Conservation (phyloP, 92 coral and sea anemone species). For the Parazoanthus darwini region DNA sequence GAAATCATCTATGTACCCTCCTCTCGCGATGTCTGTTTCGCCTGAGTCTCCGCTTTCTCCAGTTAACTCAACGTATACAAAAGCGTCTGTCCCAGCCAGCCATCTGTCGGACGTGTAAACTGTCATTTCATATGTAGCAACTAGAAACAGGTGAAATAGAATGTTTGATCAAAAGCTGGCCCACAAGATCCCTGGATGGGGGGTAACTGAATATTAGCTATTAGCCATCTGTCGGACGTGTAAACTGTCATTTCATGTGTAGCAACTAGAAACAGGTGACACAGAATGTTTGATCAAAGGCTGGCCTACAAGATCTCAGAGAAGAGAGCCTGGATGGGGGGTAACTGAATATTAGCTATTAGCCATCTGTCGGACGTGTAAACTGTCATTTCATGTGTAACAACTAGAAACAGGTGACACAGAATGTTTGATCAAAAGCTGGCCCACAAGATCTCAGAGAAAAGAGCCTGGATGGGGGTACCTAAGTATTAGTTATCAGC, state of each 20-base stretch:
- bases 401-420: not conserved
- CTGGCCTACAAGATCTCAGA: not conserved
- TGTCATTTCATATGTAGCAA: constrained; percentile 40
- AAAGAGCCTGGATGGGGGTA: too few relatives aligned
- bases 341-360: too few relatives aligned
- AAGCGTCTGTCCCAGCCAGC: constrained; percentile 57
- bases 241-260: constrained; percentile 37
- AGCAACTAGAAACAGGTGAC: constrained; percentile 4
- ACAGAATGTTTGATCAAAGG: not conserved
- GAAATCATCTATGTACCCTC: constrained; percentile 52
- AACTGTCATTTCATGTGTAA: constrained; percentile 35
- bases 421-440: not conserved
- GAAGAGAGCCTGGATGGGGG: not conserved
- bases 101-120: constrained; percentile 43
- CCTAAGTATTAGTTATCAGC: too few relatives aligned
- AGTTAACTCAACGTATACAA: constrained; percentile 50
- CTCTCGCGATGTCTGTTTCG: constrained; percentile 49
- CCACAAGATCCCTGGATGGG: not conserved
- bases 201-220: too few relatives aligned
- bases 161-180: not conserved
- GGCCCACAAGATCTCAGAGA: not conserved
- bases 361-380: constrained; percentile 40
- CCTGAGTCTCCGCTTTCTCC: constrained; percentile 66
- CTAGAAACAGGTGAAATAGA: not conserved
- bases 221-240: constrained; percentile 35